A percentile compares a stretch with the other conserved stretches of the same genome.
Evolutionary conservation across 2,888 invertebrate genomes (phyloP).

Genomic region (Rapana venosa): DNA sequence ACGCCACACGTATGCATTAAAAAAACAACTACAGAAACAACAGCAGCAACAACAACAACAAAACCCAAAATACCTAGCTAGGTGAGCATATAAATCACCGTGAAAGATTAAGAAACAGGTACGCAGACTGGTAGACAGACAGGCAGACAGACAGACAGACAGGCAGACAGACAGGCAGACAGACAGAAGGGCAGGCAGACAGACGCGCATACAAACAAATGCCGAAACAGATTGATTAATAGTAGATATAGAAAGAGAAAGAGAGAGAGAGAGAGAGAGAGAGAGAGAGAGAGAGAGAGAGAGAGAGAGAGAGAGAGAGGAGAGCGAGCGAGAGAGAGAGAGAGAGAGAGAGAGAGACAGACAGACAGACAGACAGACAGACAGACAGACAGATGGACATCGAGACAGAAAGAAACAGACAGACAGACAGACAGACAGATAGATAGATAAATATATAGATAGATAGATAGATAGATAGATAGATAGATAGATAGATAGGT

Average conservation of each 20-base stretch:
- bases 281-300: constrained; percentile 13
- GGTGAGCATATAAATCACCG: not conserved
- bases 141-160: not conserved
- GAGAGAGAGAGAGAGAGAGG: not conserved
- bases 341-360: constrained; percentile 10
- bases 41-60: too few relatives aligned
- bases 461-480: not conserved
- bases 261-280: constrained; percentile 35
- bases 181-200: not conserved
- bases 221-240: not conserved
- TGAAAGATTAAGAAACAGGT: not conserved
- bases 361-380: not conserved
- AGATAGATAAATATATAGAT: not conserved
- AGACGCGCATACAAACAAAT: not conserved
- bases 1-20: too few relatives aligned
- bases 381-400: not conserved
- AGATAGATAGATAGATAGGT: not conserved
- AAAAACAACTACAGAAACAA: too few relatives aligned
- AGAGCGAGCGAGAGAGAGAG: constrained; percentile 33
- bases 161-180: not conserved
- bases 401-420: not conserved
- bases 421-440: not conserved
- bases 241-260: constrained; percentile 33
- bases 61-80: too few relatives aligned
- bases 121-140: not conserved